Base-by-base conservation (phyloP, 2,888 invertebrate species). In the Alloscopus bannaensis region DNA sequence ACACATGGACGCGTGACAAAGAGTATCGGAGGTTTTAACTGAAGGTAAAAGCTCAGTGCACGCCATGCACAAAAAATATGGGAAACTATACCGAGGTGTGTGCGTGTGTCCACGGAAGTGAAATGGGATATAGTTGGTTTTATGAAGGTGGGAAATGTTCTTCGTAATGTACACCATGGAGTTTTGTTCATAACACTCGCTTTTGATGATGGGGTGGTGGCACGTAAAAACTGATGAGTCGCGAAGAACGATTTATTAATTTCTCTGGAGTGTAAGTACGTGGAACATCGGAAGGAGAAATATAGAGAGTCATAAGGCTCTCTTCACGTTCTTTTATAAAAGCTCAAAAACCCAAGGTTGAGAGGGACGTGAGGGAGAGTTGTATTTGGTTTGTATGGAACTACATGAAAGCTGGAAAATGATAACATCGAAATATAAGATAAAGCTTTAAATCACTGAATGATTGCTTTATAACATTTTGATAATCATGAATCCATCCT, bases 161-260 rank as follows among this genome's bases (percentile, higher is more conserved):
- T 3, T 24, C 3, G 47, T 13, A 36, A 36, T 36, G 36, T 36
- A 6, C 36, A 36, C 36, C 36, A 36, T 13, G 4, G 47, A 13
- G 18, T 47, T 47, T 47, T 47, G 3, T 47, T 47, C 47, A 13
- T 47, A 47, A n/a, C 55, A 16, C 11, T 6, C 73, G 42, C 31
- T 65, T 68, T 68, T 69, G 75, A 62, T 62, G 76, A 69, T 76
- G 76, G 76, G 76, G 65, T 76, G 52, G 62, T 69, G 59, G 68
- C 76, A 76, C 76, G 76, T 76, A 76, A 76, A 76, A 76, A 69
- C 76, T 76, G 76, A 76, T 76, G 76, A 76, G 76, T 76, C 76
- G 76, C 20, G 60, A 68, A 76, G 76, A 75, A 75, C 66, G 62
- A 76, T 76, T 76, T 76, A 76, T n/a, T n/a, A n/a, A n/a, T 76